phyloP scores from a whole-genome alignment of 92 coral and sea anemone genomes.

The Palythoa grandiflora region DNA sequence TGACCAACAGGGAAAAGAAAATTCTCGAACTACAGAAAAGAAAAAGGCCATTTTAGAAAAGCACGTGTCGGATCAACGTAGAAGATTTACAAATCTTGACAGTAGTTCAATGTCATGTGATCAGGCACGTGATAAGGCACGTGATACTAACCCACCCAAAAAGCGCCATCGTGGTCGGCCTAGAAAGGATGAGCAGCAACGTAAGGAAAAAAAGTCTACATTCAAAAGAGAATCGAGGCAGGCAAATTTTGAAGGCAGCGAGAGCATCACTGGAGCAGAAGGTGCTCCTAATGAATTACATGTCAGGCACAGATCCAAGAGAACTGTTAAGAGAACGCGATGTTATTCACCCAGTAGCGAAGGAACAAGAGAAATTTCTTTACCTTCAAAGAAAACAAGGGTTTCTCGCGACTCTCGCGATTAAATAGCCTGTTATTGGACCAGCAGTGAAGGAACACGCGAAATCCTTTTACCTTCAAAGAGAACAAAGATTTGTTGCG shows the following conservation, averaged over 20 bases:
- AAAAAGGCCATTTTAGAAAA: conserved; percentile 31
- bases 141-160: conserved; percentile 1
- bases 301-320: conserved; percentile 78
- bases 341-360: conserved; percentile 97
- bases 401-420: conserved; percentile 58
- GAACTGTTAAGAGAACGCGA: conserved; percentile 82
- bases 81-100: conserved; percentile 13
- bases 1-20: conserved; percentile 31
- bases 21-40: conserved; percentile 13
- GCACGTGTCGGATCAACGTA: not conserved
- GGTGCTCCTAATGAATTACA: conserved; percentile 37
- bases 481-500: conserved; percentile 69
- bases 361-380: conserved; percentile 82
- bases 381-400: conserved; percentile 81
- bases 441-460: conserved; percentile 71
- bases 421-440: no score
- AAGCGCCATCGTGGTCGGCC: conserved; percentile 89
- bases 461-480: conserved; percentile 85
- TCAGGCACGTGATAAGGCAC: conserved; percentile 8
- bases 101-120: conserved; percentile 22
- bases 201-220: conserved; percentile 5
- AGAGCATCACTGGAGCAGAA: conserved; percentile 22
- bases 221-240: conserved; percentile 41
- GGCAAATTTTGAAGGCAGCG: conserved; percentile 16
- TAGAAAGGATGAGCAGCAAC: conserved; percentile 64